Evolutionary conservation across 2,797 vertebrate genomes (phyloP).

Genomic region (Coendou prehensilis): DNA sequence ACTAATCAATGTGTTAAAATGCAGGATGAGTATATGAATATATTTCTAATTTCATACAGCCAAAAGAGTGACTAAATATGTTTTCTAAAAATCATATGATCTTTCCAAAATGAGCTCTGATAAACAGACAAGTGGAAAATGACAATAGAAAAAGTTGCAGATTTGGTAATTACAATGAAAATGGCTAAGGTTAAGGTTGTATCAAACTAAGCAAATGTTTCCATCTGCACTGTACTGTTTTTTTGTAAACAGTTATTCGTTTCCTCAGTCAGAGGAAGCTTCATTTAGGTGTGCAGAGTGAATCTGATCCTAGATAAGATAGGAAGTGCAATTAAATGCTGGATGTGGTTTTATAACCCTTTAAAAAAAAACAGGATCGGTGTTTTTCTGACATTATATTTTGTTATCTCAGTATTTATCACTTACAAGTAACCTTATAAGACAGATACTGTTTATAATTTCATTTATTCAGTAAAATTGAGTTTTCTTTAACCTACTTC

Average conservation of each 20-base stretch:
- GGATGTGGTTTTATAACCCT: neutral
- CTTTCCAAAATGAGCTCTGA: conserved; percentile 67
- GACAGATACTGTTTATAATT: neutral
- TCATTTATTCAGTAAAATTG: neutral
- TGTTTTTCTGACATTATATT: conserved; percentile 26
- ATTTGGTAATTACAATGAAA: conserved; percentile 38
- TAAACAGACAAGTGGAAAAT: conserved; percentile 36
- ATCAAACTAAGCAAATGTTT: neutral
- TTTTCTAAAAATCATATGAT: conserved; percentile 74
- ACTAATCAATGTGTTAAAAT: conserved; percentile 69
- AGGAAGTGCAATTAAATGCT: neutral
- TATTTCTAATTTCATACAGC: conserved; percentile 64
- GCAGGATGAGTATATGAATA: conserved; percentile 13
- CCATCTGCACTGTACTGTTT: neutral
- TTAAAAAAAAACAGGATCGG: neutral
- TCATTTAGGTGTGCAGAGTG: neutral
- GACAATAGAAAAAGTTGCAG: conserved; percentile 12
- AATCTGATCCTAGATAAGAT: neutral
- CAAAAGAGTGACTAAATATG: conserved; percentile 79
- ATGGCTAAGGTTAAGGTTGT: neutral
- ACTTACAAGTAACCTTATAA: conserved; percentile 17
- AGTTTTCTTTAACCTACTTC: neutral
- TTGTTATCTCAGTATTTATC: neutral
- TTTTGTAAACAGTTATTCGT: conserved; percentile 3
- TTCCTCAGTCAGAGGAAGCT: conserved; percentile 33